Conservation (phyloP, 2,888 invertebrate species). For the Drosophila kanekoi region DNA sequence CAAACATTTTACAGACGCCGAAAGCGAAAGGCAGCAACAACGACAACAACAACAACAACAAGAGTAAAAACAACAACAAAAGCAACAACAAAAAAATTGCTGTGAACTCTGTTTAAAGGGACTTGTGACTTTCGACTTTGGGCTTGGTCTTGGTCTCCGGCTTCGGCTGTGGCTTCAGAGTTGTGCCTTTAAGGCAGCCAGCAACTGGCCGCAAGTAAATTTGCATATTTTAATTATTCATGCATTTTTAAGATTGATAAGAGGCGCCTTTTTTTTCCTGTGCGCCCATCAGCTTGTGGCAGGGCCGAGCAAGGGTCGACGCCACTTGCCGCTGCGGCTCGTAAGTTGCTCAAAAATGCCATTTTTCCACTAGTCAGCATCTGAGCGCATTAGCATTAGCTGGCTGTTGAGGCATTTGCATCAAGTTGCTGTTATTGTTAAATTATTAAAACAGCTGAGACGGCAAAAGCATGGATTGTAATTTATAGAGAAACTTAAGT, state of each 20-base stretch:
- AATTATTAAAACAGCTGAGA: conserved; percentile 53
- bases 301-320: conserved; percentile 19
- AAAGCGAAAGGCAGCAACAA: conserved; percentile 49
- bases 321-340: conserved; percentile 12
- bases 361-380: conserved; percentile 40
- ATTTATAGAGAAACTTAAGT: conserved; percentile 8
- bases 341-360: conserved; percentile 20
- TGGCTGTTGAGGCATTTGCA: conserved; percentile 39
- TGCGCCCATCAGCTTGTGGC: conserved; percentile 10
- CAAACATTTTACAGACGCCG: conserved; percentile 59
- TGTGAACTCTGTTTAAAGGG: conserved; percentile 36
- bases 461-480: conserved; percentile 14
- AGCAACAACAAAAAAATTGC: conserved; percentile 27
- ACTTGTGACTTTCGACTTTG: conserved; percentile 65
- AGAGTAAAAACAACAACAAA: neutral
- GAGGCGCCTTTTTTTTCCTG: conserved; percentile 45
- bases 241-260: conserved; percentile 81
- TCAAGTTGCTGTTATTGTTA: conserved; percentile 42
- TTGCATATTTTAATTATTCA: conserved; percentile 77
- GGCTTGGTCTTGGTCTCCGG: conserved; percentile 3
- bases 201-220: conserved; percentile 71
- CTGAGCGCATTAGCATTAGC: conserved; percentile 42
- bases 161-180: neutral
- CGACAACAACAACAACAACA: conserved; percentile 8
- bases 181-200: conserved; percentile 45